A percentile compares a stretch with the other conserved stretches of the same genome.
These are phyloP conservation scores for Hestina assimilis DNA, from an alignment of 1,140 invertebrate genomes.

Conservation along the genomic window DNA sequence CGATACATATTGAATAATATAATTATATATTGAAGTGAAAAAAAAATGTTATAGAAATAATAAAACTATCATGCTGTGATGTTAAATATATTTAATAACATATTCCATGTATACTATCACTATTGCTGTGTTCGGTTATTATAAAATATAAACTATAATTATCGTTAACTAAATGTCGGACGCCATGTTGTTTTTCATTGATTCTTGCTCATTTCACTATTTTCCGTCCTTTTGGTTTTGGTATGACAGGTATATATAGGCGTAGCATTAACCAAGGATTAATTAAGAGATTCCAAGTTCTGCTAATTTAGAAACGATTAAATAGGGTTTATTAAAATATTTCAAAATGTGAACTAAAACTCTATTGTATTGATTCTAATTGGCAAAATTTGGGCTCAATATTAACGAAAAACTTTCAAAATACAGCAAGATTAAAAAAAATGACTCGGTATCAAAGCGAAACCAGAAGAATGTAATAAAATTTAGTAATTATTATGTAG, in stretches of 20 bases:
- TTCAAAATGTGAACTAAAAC: no score
- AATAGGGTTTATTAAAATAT: no score
- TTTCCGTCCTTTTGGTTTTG: constrained; percentile 55
- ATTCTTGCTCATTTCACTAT: constrained; percentile 58
- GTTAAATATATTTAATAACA: constrained; percentile 27
- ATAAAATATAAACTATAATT: constrained; percentile 18
- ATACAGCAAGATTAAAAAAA: no score
- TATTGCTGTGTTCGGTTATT: constrained; percentile 50
- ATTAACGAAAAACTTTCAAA: no score
- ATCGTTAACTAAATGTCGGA: constrained; percentile 19
- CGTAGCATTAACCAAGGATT: no score
- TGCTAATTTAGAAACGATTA: no score
- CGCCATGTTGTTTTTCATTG: constrained; percentile 29
- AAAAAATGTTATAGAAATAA: neutral
- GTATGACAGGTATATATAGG: neutral
- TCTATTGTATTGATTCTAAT: no score
- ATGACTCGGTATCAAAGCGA: no score
- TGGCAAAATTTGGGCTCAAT: no score
- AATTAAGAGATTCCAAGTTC: no score
- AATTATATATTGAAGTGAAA: neutral
- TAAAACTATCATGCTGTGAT: constrained; percentile 33
- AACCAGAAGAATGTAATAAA: no score
- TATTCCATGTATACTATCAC: constrained; percentile 47
- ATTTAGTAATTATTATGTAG: no score
- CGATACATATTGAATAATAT: neutral